Evolutionary conservation across 2,888 invertebrate species (phyloP).

Genomic region (Linyphia triangularis): DNA sequence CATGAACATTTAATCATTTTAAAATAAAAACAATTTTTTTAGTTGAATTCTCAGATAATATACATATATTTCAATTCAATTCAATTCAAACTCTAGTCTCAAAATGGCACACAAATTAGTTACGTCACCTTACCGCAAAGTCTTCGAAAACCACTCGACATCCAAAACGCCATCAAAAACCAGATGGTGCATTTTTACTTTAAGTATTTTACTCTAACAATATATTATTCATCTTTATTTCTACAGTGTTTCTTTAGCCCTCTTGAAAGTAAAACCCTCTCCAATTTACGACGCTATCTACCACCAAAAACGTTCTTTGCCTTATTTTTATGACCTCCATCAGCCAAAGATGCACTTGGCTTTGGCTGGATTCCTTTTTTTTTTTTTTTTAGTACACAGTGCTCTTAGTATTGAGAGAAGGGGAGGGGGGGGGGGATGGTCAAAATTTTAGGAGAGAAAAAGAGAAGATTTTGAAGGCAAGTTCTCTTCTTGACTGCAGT

Average conservation of each 20-base stretch:
- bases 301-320: not conserved
- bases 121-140: not conserved
- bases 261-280: constrained; percentile 48
- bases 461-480: not conserved
- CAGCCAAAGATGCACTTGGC: constrained; percentile 12
- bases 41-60: too few species aligned
- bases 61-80: too few species aligned
- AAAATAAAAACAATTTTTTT: too few species aligned
- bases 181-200: constrained; percentile 10
- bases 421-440: not conserved
- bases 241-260: constrained; percentile 9
- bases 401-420: not conserved
- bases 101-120: too few species aligned
- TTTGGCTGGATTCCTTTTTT: constrained; percentile 12
- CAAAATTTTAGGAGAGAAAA: not conserved
- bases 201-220: constrained; percentile 6
- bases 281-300: constrained; percentile 47
- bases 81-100: not conserved
- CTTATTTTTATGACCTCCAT: constrained; percentile 47
- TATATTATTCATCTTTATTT: constrained; percentile 42
- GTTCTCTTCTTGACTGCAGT: constrained; percentile 5
- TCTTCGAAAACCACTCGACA: not conserved
- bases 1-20: too few species aligned
- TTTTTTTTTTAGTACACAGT: not conserved
- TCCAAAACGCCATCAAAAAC: not conserved